Evolutionary conservation across 1,140 invertebrate species (phyloP), one percentile per base, ranked within the genome.

Genomic region (Pseudobourletiella spinata): DNA sequence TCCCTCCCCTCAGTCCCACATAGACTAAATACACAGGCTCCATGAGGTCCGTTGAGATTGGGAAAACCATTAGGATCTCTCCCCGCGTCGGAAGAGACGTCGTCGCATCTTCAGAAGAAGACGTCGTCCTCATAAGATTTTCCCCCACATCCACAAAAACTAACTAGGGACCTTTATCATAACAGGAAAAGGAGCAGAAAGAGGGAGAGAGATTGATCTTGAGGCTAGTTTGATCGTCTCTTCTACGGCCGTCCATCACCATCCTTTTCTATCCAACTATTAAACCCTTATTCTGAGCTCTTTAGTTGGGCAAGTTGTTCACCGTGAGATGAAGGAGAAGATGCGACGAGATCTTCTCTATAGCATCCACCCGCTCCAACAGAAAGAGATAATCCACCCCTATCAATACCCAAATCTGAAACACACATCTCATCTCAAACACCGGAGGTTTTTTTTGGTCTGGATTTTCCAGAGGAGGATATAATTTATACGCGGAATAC

Each of bases 11-110:
- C 24, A 6, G 30, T 30, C 20, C 57, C 25, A n/a, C n/a, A n/a
- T n/a, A n/a, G n/a, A n/a, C n/a, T n/a, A n/a, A n/a, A n/a, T n/a
- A n/a, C n/a, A n/a, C n/a, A n/a, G n/a, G n/a, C 44, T 59, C 44
- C 57, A 59, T 59, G 57, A 30, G 57, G 57, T 59, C 57, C 57
- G 44, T 35, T 59, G 42, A 59, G 46, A 59, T 59, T 50, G 57
- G 32, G 50, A 59, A 59, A 59, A 29, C 57, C 57, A 59, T 59
- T 59, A 59, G 44, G 44, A 50, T 59, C 50, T 44, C 44, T 42
- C 29, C 39, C 32, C 56, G n/a, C 11, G 35, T 39, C 35, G 35
- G 35, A 39, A 39, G n/a, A n/a, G n/a, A n/a, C n/a, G n/a, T n/a
- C n/a, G n/a, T n/a, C n/a, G n/a, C n/a, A n/a, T n/a, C n/a, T n/a